Conservation (phyloP, 2,113 vertebrate species). For the Verasper variegatus region DNA sequence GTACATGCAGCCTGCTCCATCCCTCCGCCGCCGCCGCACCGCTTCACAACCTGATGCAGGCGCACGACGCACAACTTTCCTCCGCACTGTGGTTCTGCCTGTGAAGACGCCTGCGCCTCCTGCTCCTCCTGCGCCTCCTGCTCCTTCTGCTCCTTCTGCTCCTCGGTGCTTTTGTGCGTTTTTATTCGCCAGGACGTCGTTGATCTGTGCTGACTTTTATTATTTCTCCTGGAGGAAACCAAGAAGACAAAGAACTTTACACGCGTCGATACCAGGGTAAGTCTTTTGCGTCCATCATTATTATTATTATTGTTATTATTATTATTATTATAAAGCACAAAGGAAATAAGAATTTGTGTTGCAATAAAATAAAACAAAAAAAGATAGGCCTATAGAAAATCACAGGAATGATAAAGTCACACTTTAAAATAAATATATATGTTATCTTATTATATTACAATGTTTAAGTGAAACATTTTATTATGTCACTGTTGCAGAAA, state of each 20-base stretch:
- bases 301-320: slow-evolving; percentile 5
- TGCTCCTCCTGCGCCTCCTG: slow-evolving; percentile 22
- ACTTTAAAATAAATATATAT: neutral
- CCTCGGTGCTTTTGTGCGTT: slow-evolving; percentile 21
- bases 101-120: slow-evolving; percentile 39
- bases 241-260: slow-evolving; percentile 66
- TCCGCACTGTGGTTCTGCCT: slow-evolving; percentile 21
- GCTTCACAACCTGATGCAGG: slow-evolving; percentile 54
- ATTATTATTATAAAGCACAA: neutral
- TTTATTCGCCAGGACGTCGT: slow-evolving; percentile 56
- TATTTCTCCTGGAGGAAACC: slow-evolving; percentile 60
- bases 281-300: slow-evolving; percentile 16
- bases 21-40: slow-evolving; percentile 61
- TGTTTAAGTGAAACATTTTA: neutral
- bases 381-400: neutral
- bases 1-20: slow-evolving; percentile 70
- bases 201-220: slow-evolving; percentile 44
- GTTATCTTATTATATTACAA: neutral
- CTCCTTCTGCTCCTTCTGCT: neutral
- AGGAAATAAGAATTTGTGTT: too few species aligned
- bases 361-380: too few species aligned
- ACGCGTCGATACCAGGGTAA: slow-evolving; percentile 48
- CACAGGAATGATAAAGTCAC: neutral
- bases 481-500: neutral
- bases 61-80: slow-evolving; percentile 59